Percentiles rank a stretch among this genome's conserved stretches.
Evolutionary conservation across 2,113 vertebrate species (phyloP).

Genomic region (Ellobius talpinus): DNA sequence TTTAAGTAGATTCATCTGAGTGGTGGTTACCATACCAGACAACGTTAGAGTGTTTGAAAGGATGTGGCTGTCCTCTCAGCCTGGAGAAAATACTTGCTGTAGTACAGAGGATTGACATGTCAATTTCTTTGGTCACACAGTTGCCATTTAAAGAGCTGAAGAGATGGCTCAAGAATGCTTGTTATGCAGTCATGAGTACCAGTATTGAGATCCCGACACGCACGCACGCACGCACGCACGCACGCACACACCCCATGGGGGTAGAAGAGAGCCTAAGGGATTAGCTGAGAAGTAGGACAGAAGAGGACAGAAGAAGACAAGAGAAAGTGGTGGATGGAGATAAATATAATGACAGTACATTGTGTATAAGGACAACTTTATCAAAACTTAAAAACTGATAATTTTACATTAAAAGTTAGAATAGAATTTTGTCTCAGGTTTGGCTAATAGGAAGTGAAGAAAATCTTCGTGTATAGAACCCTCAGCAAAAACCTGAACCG

Average conservation of each 20-base stretch:
- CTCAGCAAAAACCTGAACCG: not conserved
- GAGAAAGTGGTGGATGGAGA: not conserved
- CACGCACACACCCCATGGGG: not conserved
- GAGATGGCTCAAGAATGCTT: not conserved
- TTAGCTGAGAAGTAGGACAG: not conserved
- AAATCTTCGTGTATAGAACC: not conserved
- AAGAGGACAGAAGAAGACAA: not conserved
- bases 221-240: not conserved
- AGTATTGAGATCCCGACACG: too few species aligned
- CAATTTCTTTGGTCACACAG: constrained; percentile 7
- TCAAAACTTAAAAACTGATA: not conserved
- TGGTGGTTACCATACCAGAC: not conserved
- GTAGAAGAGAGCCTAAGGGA: not conserved
- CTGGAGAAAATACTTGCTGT: constrained; percentile 18
- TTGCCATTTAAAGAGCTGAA: not conserved
- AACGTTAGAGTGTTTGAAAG: not conserved
- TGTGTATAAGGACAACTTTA: not conserved
- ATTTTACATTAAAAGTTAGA: not conserved
- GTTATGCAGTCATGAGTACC: not conserved
- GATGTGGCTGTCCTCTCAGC: not conserved
- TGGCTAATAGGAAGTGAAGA: not conserved
- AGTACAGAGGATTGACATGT: not conserved
- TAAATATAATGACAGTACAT: not conserved
- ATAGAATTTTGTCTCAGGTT: not conserved
- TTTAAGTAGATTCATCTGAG: not conserved